These are phyloP conservation scores for Stegastes partitus DNA, from an alignment of 2,113 vertebrate genomes.

Conservation along the genomic window DNA sequence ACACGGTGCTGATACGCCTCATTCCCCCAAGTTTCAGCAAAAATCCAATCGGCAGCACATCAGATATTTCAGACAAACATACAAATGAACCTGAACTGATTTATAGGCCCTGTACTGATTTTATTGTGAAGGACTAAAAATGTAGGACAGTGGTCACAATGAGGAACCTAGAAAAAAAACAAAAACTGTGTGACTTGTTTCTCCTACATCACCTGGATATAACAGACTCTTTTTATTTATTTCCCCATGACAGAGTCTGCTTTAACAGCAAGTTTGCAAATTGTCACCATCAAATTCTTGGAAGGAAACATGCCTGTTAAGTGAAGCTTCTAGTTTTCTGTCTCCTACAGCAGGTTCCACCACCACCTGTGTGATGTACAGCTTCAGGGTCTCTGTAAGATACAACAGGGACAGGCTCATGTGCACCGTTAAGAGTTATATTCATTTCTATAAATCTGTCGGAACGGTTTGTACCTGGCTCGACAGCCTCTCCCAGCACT, in stretches of 20 bases:
- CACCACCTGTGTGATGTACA: slow-evolving; percentile 92
- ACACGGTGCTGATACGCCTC: not conserved
- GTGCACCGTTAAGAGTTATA: not conserved
- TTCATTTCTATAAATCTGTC: not conserved
- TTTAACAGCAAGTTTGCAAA: no score
- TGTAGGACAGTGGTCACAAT: not conserved
- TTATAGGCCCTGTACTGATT: slow-evolving; percentile 5
- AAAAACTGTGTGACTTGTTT: not conserved
- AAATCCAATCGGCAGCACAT: slow-evolving; percentile 30
- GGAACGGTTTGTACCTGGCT: slow-evolving; percentile 85
- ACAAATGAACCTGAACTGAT: slow-evolving; percentile 31
- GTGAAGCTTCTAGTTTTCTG: slow-evolving; percentile 68
- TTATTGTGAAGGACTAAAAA: slow-evolving; percentile 24
- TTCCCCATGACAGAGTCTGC: not conserved
- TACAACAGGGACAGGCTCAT: not conserved
- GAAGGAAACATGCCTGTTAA: slow-evolving; percentile 73
- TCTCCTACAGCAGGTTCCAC: slow-evolving; percentile 80
- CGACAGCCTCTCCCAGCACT: slow-evolving; percentile 88
- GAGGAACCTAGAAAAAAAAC: slow-evolving; percentile 6
- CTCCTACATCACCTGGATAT: no score
- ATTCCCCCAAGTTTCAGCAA: slow-evolving; percentile 6
- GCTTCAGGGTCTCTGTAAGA: slow-evolving; percentile 88
- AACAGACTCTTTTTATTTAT: not conserved
- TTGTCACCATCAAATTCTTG: not conserved
- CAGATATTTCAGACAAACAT: slow-evolving; percentile 26